Percentiles rank a stretch among this genome's conserved stretches.
Evolutionary conservation across 2,888 invertebrate species (phyloP).

Genomic region (Acrobasis consociella): DNA sequence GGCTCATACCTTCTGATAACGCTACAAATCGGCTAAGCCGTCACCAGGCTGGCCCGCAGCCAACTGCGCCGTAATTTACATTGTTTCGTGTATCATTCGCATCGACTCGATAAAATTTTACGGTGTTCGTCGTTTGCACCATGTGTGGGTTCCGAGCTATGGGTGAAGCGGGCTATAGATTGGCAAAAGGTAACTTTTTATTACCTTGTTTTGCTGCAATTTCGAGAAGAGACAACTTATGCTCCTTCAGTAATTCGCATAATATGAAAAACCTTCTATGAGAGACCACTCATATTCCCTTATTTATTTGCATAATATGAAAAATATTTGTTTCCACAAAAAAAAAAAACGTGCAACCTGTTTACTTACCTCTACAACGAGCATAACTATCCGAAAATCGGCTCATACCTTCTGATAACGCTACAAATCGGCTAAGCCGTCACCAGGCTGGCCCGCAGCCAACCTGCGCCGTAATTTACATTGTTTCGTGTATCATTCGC

Average conservation of each 20-base stretch:
- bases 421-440: constrained; percentile 70
- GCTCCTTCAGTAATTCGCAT: no score
- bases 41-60: constrained; percentile 70
- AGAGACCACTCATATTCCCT: no score
- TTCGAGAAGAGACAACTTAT: no score
- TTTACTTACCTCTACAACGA: neutral
- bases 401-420: constrained; percentile 43
- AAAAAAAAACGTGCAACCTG: neutral
- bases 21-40: constrained; percentile 69
- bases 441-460: constrained; percentile 70
- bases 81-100: constrained; percentile 81
- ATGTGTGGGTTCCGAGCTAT: constrained; percentile 47
- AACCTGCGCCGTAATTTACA: constrained; percentile 75
- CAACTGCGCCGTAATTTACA: constrained; percentile 75
- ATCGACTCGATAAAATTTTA: constrained; percentile 80
- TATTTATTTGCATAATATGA: no score
- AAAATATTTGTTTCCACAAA: no score
- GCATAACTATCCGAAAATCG: neutral
- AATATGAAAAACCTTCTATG: no score
- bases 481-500: constrained; percentile 81
- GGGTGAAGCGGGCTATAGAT: constrained; percentile 25
- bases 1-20: constrained; percentile 41
- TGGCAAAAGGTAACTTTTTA: no score
- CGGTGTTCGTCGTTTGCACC: constrained; percentile 65
- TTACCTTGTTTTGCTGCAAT: no score